These are phyloP conservation scores for Eueremaeus valkanovi DNA, from an alignment of 2,888 invertebrate species.

Conservation along the genomic window DNA sequence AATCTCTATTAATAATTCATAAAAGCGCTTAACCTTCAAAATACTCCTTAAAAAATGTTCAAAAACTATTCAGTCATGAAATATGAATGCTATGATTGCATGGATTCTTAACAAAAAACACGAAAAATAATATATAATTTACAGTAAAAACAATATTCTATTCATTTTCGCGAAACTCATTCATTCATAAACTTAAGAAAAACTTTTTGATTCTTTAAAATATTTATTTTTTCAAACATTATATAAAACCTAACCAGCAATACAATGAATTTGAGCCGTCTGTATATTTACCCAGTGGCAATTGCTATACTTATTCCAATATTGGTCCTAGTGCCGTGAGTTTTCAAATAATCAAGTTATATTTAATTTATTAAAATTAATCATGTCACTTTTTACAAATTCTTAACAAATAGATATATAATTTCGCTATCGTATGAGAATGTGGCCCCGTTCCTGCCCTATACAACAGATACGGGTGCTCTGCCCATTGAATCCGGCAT, in stretches of 20 bases:
- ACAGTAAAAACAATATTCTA: no score
- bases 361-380: not conserved
- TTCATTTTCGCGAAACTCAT: no score
- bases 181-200: not conserved
- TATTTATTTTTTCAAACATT: not conserved
- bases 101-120: not conserved
- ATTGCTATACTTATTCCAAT: not conserved
- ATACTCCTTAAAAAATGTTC: not conserved
- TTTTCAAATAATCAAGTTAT: not conserved
- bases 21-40: not conserved
- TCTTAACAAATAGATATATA: not conserved
- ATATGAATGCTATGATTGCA: not conserved
- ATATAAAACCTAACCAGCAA: not conserved
- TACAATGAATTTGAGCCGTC: not conserved
- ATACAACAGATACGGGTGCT: conserved; percentile 2
- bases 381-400: no score
- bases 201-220: not conserved
- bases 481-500: not conserved
- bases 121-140: no score
- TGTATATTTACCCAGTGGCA: conserved; percentile 6
- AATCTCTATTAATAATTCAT: not conserved
- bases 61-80: not conserved
- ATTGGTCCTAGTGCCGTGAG: not conserved
- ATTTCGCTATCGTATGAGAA: not conserved
- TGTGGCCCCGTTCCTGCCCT: not conserved